Evolutionary conservation across 2,797 vertebrate genomes (phyloP).

Genomic region (Syngnathus acus): DNA sequence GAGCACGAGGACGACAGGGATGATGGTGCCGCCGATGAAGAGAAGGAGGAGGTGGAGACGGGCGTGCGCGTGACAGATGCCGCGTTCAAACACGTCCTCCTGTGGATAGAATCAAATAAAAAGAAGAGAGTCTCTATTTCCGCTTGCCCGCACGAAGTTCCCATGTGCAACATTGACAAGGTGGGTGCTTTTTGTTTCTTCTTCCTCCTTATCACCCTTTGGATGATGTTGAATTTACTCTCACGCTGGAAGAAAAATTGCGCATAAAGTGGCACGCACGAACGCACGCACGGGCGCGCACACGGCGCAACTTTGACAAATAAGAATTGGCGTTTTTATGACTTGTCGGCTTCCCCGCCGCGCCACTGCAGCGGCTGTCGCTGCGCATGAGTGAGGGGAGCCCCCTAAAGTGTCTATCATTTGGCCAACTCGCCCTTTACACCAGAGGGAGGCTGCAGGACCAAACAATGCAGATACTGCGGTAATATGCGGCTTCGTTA

Average conservation of each 20-base stretch:
- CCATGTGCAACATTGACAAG: neutral
- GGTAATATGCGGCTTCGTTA: neutral
- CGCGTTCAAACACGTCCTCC: neutral
- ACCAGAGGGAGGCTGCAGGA: neutral
- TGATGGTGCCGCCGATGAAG: neutral
- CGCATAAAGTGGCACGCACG: neutral
- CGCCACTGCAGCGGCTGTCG: neutral
- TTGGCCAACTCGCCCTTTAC: neutral
- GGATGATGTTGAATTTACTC: neutral
- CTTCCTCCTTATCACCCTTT: slow-evolving; percentile 5
- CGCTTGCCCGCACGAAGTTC: neutral
- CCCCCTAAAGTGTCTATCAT: neutral
- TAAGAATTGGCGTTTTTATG: neutral
- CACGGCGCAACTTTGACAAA: slow-evolving; percentile 2
- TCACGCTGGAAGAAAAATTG: slow-evolving; percentile 8
- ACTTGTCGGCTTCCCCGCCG: neutral
- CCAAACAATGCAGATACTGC: neutral
- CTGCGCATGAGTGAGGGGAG: neutral
- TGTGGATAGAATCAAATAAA: neutral
- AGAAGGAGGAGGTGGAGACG: neutral
- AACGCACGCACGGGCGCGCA: slow-evolving; percentile 11
- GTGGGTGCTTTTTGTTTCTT: neutral
- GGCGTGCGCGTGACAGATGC: neutral
- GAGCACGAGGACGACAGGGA: neutral
- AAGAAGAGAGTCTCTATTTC: neutral